Evolutionary conservation across 2,888 invertebrate genomes (phyloP).

Genomic region (Agrotis exclamationis): DNA sequence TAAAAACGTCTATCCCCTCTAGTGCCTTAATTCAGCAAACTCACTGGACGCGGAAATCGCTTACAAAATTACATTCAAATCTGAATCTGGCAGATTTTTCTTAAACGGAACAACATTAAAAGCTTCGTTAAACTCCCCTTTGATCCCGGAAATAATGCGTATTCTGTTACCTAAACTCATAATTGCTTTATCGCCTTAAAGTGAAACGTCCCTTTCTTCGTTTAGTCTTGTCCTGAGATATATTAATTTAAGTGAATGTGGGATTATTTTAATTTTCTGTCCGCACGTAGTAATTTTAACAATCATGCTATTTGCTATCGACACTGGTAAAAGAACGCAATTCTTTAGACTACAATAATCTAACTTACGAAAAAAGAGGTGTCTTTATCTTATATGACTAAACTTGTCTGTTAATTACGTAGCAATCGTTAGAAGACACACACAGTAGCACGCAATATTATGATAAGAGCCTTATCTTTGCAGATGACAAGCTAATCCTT

Average conservation of each 20-base stretch:
- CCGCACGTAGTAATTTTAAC: no score
- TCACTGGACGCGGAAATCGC: neutral
- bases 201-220: neutral
- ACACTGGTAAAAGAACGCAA: no score
- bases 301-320: no score
- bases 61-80: neutral
- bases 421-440: neutral
- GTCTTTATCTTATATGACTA: neutral
- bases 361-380: neutral
- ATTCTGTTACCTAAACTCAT: neutral
- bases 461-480: slow-evolving; percentile 11
- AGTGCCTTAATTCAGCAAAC: neutral
- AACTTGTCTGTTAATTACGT: neutral
- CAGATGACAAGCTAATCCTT: slow-evolving; percentile 19
- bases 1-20: no score
- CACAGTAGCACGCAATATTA: slow-evolving; percentile 12
- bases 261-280: no score
- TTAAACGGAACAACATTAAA: slow-evolving; percentile 21
- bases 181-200: neutral
- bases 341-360: no score
- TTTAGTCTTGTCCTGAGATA: neutral
- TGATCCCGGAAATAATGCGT: slow-evolving; percentile 33
- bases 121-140: slow-evolving; percentile 15
- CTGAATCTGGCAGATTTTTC: slow-evolving; percentile 19
- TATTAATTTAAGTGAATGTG: no score